Evolutionary conservation across 2,888 invertebrate genomes (phyloP).

Genomic region (Drosophila maculinotata): DNA sequence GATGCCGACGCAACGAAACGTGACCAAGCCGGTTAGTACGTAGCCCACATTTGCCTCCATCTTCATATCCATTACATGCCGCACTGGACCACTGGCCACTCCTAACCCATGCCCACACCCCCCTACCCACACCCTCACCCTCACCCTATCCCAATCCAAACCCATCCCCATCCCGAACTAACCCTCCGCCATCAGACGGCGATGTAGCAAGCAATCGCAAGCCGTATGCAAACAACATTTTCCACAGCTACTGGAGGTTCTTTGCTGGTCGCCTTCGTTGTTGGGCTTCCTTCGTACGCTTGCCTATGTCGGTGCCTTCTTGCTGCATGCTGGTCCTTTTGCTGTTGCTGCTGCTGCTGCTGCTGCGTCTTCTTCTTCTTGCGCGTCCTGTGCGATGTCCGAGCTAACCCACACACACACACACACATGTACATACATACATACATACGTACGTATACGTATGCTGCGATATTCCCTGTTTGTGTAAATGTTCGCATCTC

Average conservation of each 20-base stretch:
- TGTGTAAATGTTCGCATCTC: slow-evolving; percentile 82
- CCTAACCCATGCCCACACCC: slow-evolving; percentile 10
- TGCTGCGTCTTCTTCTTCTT: slow-evolving; percentile 54
- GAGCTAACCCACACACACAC: slow-evolving; percentile 15
- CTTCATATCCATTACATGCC: slow-evolving; percentile 66
- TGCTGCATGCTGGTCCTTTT: slow-evolving; percentile 62
- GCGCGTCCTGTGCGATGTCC: slow-evolving; percentile 55
- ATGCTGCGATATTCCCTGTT: slow-evolving; percentile 59
- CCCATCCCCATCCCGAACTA: not conserved
- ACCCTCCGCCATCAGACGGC: slow-evolving; percentile 50
- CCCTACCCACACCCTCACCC: slow-evolving; percentile 11
- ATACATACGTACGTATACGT: slow-evolving; percentile 25
- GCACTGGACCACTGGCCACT: slow-evolving; percentile 62
- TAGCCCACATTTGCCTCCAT: slow-evolving; percentile 74
- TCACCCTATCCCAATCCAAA: slow-evolving; percentile 16
- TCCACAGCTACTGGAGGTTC: slow-evolving; percentile 75
- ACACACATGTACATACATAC: slow-evolving; percentile 3
- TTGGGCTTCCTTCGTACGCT: slow-evolving; percentile 71
- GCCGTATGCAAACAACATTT: slow-evolving; percentile 84
- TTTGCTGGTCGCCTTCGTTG: slow-evolving; percentile 77
- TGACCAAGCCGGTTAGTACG: slow-evolving; percentile 76
- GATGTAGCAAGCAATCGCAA: slow-evolving; percentile 80
- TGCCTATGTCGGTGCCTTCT: slow-evolving; percentile 64
- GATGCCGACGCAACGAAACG: slow-evolving; percentile 74
- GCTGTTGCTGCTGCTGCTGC: slow-evolving; percentile 32